These are phyloP conservation scores for Caloenas nicobarica DNA, from an alignment of 2,113 vertebrate species.

Conservation along the genomic window DNA sequence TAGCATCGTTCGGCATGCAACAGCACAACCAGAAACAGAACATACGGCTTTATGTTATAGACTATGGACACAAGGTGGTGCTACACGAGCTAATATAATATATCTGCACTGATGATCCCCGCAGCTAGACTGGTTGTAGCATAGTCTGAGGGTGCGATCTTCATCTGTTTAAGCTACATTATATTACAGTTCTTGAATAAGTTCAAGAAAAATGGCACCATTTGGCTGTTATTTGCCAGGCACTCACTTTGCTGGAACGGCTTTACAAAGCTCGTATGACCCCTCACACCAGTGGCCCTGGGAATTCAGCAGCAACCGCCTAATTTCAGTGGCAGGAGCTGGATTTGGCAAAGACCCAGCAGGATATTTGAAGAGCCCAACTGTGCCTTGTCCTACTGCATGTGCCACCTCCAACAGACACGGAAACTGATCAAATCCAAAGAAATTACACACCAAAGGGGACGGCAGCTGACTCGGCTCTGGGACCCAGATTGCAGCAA, in stretches of 20 bases:
- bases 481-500: not conserved
- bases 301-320: not conserved
- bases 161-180: not conserved
- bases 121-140: not conserved
- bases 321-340: not conserved
- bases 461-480: not conserved
- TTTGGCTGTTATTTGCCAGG: not conserved
- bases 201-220: not conserved
- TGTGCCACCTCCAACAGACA: not conserved
- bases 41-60: not conserved
- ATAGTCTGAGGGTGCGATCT: not conserved
- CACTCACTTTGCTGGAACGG: not conserved
- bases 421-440: not conserved
- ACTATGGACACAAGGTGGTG: slow-evolving; percentile 69
- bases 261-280: not conserved
- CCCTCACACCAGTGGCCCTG: not conserved
- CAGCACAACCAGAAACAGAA: slow-evolving; percentile 28
- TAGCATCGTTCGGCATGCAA: not conserved
- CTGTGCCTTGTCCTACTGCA: not conserved
- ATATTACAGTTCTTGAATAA: not conserved
- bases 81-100: not conserved
- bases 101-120: not conserved
- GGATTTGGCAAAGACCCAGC: not conserved
- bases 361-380: not conserved
- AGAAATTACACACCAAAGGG: not conserved